Evolutionary conservation across 2,797 vertebrate species (phyloP), one percentile per base, ranked within the genome.

Genomic region (Enteromius mattozi): DNA sequence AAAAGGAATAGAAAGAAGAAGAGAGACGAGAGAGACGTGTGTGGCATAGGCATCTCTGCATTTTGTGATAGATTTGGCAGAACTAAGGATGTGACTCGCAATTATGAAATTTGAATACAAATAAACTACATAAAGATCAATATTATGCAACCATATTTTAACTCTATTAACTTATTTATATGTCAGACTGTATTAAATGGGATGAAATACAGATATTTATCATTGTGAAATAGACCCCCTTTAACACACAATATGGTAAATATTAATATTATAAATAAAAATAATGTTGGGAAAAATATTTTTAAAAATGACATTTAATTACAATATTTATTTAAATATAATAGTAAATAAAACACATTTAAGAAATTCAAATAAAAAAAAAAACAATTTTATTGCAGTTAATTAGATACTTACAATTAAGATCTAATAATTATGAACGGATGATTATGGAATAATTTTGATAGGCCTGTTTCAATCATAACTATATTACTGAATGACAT

Each of bases 1-100:
- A 33, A 13, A 19, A 37, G 6, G 68, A 80, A 89, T 87, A 45
- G 42, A 45, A 40, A 56, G n/a, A 16, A 66, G 51, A 21, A n/a
- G n/a, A 65, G 33, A 49, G 35, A 24, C 1, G 24, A n/a, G n/a
- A 65, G 33, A 49, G 35, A 24, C 1, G 24, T 47, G 59, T 65
- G 56, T 65, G 10, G 59, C 40, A 47, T 65, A 24, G 35, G 78
- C 24, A 68, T 59, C 7, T 24, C 51, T n/a, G 40, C 21, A 68
- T 68, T 66, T 37, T 68, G 51, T 68, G 14, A 24, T 16, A 66
- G 17, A 78, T 66, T 19, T 33, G 78, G 27, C 78, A 78, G 37
- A 78, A 59, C 6, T 76, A 24, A 2, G 30, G 21, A 51, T 24
- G 45, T 33, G 45, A 33, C 21, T 71, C n/a, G 14, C n/a, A n/a